Percentiles rank a stretch among this genome's conserved stretches.
Evolutionary conservation across 2,113 vertebrate genomes (phyloP).

Genomic region (Columbina picui): DNA sequence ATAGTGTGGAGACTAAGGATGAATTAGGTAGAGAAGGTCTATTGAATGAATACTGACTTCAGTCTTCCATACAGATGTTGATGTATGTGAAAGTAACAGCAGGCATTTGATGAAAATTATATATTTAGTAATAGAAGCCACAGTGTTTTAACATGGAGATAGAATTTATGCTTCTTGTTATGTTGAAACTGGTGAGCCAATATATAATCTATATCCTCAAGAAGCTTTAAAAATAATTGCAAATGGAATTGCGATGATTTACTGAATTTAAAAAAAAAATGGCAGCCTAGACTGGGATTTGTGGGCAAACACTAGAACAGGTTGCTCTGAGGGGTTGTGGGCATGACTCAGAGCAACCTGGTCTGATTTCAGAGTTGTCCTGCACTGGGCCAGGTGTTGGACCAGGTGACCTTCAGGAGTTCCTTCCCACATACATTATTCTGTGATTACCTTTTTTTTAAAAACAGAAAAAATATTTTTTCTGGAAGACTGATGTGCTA

Average conservation of each 20-base stretch:
- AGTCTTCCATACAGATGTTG: not conserved
- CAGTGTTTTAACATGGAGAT: not conserved
- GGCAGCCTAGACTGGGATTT: not conserved
- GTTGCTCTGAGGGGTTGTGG: not conserved
- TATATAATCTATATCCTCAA: not conserved
- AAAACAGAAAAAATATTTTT: not conserved
- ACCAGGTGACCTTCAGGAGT: not conserved
- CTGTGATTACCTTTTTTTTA: not conserved
- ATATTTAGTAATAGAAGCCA: not conserved
- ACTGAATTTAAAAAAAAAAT: not conserved
- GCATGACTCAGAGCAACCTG: not conserved
- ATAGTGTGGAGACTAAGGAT: not conserved
- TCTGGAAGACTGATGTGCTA: not conserved
- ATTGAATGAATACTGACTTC: not conserved
- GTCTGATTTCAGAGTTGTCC: not conserved
- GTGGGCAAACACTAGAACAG: not conserved
- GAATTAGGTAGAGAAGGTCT: not conserved
- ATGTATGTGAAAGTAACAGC: not conserved
- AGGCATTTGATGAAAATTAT: not conserved
- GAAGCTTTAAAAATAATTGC: not conserved
- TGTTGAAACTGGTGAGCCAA: not conserved
- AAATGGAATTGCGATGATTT: not conserved
- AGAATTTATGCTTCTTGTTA: not conserved
- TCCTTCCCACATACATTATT: not conserved
- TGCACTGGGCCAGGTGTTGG: not conserved